phyloP scores from a whole-genome alignment of 1,140 invertebrate species.

The Protaetia brevitarsis region DNA sequence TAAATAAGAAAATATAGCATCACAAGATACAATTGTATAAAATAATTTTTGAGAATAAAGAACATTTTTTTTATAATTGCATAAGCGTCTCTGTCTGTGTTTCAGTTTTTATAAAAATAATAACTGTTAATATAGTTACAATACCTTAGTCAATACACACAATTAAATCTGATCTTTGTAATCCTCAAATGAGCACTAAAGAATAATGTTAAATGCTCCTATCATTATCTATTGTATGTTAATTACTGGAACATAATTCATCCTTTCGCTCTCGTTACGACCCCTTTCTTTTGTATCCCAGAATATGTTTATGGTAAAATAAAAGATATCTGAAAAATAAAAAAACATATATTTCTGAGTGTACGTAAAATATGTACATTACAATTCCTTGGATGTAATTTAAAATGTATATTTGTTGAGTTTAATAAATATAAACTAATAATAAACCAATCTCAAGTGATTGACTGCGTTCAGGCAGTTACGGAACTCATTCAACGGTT shows the following conservation, averaged over 20 bases:
- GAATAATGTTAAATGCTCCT: too few relatives aligned
- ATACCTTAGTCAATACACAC: not conserved
- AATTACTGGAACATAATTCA: too few relatives aligned
- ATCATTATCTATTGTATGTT: too few relatives aligned
- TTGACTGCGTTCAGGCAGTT: too few relatives aligned
- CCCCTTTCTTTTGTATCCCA: slow-evolving; percentile 58
- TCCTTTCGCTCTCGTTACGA: too few relatives aligned
- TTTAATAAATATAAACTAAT: too few relatives aligned
- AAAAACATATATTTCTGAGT: not conserved
- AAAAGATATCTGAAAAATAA: slow-evolving; percentile 61
- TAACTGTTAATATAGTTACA: not conserved
- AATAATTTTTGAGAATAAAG: not conserved
- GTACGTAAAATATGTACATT: too few relatives aligned
- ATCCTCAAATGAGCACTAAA: too few relatives aligned
- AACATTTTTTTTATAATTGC: not conserved
- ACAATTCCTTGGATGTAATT: too few relatives aligned
- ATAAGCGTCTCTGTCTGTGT: not conserved
- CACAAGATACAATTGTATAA: slow-evolving; percentile 13
- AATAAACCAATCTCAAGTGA: too few relatives aligned
- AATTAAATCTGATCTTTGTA: not conserved
- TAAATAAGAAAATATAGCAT: slow-evolving; percentile 17
- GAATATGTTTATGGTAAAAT: slow-evolving; percentile 74
- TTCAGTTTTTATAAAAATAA: slow-evolving; percentile 8
- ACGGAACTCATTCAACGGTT: too few relatives aligned
- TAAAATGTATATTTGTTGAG: too few relatives aligned